phyloP scores from a whole-genome alignment of 1,140 invertebrate genomes.

The Drosophila santomea region DNA sequence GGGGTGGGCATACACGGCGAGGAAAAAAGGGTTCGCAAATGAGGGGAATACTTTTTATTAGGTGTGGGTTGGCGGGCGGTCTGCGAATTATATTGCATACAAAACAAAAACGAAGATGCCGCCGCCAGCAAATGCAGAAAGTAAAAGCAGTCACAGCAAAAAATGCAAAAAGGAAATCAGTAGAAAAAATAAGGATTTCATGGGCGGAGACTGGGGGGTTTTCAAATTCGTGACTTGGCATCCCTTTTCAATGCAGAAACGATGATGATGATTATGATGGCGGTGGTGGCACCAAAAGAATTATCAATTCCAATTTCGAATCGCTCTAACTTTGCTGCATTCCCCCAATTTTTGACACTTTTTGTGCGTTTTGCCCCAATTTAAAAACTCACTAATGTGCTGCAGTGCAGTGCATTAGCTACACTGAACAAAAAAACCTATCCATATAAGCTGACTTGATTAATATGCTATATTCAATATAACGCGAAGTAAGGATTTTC shows the following conservation, averaged over 20 bases:
- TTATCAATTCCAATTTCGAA: slow-evolving; percentile 59
- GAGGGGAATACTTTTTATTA: background rate
- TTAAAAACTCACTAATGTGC: slow-evolving; percentile 22
- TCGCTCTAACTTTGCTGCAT: slow-evolving; percentile 33
- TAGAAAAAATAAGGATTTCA: slow-evolving; percentile 3
- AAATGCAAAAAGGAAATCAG: slow-evolving; percentile 19
- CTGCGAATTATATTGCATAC: slow-evolving; percentile 65
- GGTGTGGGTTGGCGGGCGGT: slow-evolving; percentile 10
- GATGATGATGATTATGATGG: slow-evolving; percentile 14
- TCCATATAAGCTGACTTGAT: too few species aligned
- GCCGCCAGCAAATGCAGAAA: slow-evolving; percentile 25
- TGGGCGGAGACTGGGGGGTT: background rate
- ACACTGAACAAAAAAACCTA: background rate
- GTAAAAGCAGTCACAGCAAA: slow-evolving; percentile 13
- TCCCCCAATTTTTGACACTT: slow-evolving; percentile 30
- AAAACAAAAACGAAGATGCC: slow-evolving; percentile 67
- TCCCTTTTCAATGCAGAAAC: slow-evolving; percentile 33
- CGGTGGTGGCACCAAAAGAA: slow-evolving; percentile 52
- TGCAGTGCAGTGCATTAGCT: slow-evolving; percentile 10
- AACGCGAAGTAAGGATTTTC: background rate
- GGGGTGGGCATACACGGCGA: background rate
- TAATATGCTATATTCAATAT: background rate
- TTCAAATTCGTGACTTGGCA: slow-evolving; percentile 13
- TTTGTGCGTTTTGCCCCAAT: slow-evolving; percentile 65
- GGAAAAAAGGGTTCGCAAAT: slow-evolving; percentile 17